Evolutionary conservation across 2,113 vertebrate species (phyloP).

Genomic region (Monopterus albus): DNA sequence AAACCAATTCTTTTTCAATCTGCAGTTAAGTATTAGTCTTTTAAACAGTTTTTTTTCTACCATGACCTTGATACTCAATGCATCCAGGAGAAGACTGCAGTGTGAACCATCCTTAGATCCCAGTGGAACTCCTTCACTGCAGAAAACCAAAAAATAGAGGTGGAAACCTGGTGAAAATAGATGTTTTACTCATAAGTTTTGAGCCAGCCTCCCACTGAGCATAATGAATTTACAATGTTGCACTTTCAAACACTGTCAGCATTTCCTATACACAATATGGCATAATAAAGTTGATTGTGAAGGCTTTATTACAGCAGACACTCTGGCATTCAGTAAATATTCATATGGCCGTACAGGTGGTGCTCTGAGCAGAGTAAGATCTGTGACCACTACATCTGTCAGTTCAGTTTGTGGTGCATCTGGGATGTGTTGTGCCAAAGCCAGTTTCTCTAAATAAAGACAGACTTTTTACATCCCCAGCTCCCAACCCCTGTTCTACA

Average conservation of each 20-base stretch:
- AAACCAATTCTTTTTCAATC: too few species aligned
- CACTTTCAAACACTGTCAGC: constrained; percentile 43
- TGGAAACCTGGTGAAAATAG: constrained; percentile 44
- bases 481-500: constrained; percentile 52
- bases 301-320: constrained; percentile 18
- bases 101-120: constrained; percentile 7
- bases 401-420: constrained; percentile 62
- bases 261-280: constrained; percentile 32
- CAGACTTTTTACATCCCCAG: constrained; percentile 56
- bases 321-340: constrained; percentile 56
- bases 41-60: background rate
- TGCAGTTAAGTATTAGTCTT: too few species aligned
- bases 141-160: background rate
- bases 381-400: constrained; percentile 75
- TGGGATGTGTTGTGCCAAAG: constrained; percentile 59
- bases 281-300: constrained; percentile 31
- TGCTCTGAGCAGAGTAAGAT: constrained; percentile 63
- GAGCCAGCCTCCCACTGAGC: constrained; percentile 42
- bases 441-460: constrained; percentile 72
- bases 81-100: background rate
- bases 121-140: constrained; percentile 9
- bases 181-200: constrained; percentile 62
- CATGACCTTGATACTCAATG: background rate
- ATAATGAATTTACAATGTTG: constrained; percentile 72
- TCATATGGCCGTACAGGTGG: constrained; percentile 67